These are phyloP conservation scores for Noturus placidus DNA, from an alignment of 2,113 vertebrate genomes.

Conservation along the genomic window DNA sequence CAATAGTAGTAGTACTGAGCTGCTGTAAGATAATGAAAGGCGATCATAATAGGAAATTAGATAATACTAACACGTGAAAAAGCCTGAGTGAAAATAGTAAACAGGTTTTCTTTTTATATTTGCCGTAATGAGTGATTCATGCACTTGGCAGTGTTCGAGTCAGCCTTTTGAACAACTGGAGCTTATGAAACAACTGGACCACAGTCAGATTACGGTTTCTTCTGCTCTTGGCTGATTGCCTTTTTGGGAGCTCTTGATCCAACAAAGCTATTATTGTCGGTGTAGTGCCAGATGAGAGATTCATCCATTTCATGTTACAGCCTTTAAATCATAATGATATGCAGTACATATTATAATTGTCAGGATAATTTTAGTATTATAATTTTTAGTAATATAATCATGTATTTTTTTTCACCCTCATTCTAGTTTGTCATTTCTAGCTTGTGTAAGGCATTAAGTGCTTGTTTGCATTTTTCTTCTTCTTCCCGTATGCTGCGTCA, in stretches of 20 bases:
- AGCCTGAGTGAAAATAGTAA: constrained; percentile 44
- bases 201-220: constrained; percentile 27
- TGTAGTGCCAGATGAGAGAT: constrained; percentile 16
- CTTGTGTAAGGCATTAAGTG: constrained; percentile 5
- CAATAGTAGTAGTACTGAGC: constrained; percentile 46
- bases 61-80: constrained; percentile 63
- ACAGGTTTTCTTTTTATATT: constrained; percentile 42
- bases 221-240: constrained; percentile 35
- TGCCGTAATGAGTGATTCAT: constrained; percentile 41
- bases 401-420: neutral
- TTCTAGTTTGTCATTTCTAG: neutral
- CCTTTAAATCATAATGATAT: constrained; percentile 28
- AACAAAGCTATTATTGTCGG: constrained; percentile 34
- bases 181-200: constrained; percentile 39
- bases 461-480: constrained; percentile 17
- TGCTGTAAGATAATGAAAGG: constrained; percentile 57
- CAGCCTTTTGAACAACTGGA: constrained; percentile 26
- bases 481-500: neutral
- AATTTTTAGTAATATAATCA: no score
- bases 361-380: constrained; percentile 7
- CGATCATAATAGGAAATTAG: constrained; percentile 69
- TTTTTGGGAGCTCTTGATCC: constrained; percentile 20
- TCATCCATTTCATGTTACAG: constrained; percentile 13
- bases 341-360: constrained; percentile 1
- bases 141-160: constrained; percentile 6